Evolutionary conservation across 2,113 vertebrate species (phyloP), one percentile per base, ranked within the genome.

Genomic region (Lota lota): DNA sequence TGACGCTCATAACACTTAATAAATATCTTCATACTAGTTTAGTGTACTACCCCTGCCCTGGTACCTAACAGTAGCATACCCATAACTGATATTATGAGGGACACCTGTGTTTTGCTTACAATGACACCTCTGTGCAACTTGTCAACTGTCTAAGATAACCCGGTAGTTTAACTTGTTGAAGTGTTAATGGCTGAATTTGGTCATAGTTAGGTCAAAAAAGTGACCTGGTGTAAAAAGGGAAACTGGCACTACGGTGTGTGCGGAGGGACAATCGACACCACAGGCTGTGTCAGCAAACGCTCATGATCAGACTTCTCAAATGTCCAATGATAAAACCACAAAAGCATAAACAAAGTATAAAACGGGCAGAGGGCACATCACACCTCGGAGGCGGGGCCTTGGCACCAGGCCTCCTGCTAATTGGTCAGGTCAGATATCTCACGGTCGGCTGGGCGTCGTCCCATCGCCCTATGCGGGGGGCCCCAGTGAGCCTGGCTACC

Each of bases 371-470:
- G 68, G 74, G 68, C 70, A 77, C 63, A 67, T 75, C 73, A 24
- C 70, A 77, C 63, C 65, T 75, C 73, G 28, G 80, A 83, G 83
- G 81, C 54, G 79, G 77, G 76, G 79, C 86, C 78, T 77, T 88
- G 88, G 89, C 87, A 84, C 76, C 67, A 63, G 80, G 83, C 84
- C 89, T 87, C 88, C 84, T 85, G 86, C 90, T 93, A 93, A 93
- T 92, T 92, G 91, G 89, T 93, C 92, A 90, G 88, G 89, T 93
- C 88, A 88, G 84, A 93, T 93, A 88, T 83, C 88, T 92, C 79
- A 91, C 80, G 88, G 87, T 89, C 33, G 88, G 84, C 79, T 74
- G 84, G 83, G 80, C 81, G 75, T 80, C 58, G 82, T 84, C 90
- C 87, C 87, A 79, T 78, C 60, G 83, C 85, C 77, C 69, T 24